Percentiles rank a stretch among this genome's conserved stretches.
phyloP scores from a whole-genome alignment of 2,113 vertebrate species.

The Urocitellus parryii region DNA sequence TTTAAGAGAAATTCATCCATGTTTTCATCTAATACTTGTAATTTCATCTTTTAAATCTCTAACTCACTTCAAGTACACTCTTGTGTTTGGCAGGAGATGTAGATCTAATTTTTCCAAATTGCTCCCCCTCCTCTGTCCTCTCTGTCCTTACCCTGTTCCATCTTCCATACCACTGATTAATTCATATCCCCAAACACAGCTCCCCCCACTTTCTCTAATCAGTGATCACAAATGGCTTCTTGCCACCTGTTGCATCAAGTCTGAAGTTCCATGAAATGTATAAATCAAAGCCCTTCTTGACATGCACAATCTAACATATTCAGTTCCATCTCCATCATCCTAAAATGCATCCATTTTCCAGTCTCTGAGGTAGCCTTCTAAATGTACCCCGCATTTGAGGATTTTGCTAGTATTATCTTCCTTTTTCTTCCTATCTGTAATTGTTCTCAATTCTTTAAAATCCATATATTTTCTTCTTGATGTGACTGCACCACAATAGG shows the following conservation, averaged over 20 bases:
- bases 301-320: not conserved
- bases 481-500: too few species aligned
- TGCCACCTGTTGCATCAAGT: not conserved
- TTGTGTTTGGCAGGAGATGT: not conserved
- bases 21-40: not conserved
- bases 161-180: not conserved
- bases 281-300: not conserved
- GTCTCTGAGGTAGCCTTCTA: not conserved
- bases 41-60: not conserved
- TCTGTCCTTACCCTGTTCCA: not conserved
- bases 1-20: not conserved
- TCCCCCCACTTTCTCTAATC: not conserved
- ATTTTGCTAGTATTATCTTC: not conserved
- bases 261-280: not conserved
- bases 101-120: not conserved
- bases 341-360: not conserved
- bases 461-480: not conserved
- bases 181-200: not conserved
- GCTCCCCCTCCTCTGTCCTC: not conserved
- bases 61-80: not conserved
- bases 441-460: not conserved
- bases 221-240: not conserved
- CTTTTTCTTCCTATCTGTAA: not conserved
- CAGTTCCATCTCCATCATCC: not conserved
- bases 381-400: not conserved